Percentiles rank a stretch among this genome's conserved stretches.
phyloP scores from a whole-genome alignment of 1,140 invertebrate genomes.

The Drosophila kanapiae region DNA sequence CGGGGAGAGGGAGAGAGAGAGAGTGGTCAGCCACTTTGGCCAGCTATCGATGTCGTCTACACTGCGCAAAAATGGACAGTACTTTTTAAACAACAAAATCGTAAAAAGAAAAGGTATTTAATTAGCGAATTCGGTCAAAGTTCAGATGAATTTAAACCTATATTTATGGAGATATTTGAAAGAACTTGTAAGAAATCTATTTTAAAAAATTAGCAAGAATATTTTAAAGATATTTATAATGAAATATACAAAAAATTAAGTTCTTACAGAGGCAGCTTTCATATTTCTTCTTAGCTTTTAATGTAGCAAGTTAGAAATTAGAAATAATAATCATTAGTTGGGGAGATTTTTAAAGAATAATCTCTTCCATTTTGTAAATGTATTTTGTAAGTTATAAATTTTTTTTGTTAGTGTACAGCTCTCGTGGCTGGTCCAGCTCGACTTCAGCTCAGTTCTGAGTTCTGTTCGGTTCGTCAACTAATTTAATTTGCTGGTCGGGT shows the following conservation, averaged over 20 bases:
- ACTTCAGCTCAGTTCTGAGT: constrained; percentile 7
- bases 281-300: no score
- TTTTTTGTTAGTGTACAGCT: constrained; percentile 2
- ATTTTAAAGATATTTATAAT: no score
- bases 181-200: not conserved
- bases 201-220: no score
- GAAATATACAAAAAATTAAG: no score
- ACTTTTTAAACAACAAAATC: not conserved
- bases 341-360: no score
- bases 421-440: constrained; percentile 21
- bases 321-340: no score
- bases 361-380: no score
- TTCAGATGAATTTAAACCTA: no score
- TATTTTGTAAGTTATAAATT: no score
- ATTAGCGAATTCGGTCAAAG: no score
- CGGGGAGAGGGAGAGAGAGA: not conserved
- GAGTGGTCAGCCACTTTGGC: constrained; percentile 72
- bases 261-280: no score
- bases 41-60: constrained; percentile 68
- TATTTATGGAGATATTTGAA: not conserved
- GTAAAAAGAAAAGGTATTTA: not conserved
- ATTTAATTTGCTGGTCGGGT: constrained; percentile 68
- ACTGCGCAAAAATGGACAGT: not conserved
- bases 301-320: no score
- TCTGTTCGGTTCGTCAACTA: constrained; percentile 58